Conservation (phyloP, 2,888 invertebrate species). For the Cerceris rybyensis region DNA sequence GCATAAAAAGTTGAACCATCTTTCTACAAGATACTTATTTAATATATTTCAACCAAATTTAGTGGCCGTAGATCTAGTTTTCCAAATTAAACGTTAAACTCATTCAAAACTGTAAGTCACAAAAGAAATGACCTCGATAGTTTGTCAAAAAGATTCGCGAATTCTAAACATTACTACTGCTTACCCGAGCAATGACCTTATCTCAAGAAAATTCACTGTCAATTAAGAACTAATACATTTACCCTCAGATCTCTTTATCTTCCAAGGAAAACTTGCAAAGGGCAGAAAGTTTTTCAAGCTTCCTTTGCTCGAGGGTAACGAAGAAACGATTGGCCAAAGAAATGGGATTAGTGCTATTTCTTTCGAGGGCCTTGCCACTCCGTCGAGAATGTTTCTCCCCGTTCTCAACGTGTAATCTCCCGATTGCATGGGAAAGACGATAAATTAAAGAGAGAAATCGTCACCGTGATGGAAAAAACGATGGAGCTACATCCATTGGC, state of each 20-base stretch:
- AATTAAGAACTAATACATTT: background rate
- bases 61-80: too few species aligned
- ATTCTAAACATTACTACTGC: background rate
- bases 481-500: background rate
- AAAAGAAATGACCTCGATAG: too few species aligned
- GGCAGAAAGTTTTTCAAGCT: background rate
- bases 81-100: too few species aligned
- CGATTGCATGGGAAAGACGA: background rate
- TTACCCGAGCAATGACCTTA: background rate
- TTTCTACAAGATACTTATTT: too few species aligned
- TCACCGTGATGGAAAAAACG: background rate
- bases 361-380: background rate
- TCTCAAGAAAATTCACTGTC: background rate
- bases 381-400: background rate
- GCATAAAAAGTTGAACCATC: too few species aligned
- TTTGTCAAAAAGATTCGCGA: too few species aligned
- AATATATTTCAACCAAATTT: too few species aligned
- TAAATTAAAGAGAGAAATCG: conserved; percentile 3
- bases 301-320: background rate
- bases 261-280: background rate
- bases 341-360: background rate
- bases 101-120: too few species aligned
- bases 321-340: background rate
- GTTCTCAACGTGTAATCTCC: background rate
- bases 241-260: background rate